Evolutionary conservation across 2,113 vertebrate genomes (phyloP).

Genomic region (crab-eating macaque (Macaca fascicularis)): DNA sequence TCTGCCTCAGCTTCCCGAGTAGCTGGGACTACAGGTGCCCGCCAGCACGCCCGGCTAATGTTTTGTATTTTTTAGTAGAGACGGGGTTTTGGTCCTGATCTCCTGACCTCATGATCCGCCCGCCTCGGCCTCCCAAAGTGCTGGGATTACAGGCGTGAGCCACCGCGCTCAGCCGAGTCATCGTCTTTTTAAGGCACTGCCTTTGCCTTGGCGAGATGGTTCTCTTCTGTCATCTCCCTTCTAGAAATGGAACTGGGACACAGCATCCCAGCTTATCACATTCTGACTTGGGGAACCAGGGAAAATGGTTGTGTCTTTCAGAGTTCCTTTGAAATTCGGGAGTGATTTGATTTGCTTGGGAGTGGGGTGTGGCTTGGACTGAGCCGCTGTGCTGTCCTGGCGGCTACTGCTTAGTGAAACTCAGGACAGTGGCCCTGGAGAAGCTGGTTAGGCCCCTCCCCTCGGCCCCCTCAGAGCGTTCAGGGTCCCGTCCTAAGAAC

Average conservation of each 20-base stretch:
- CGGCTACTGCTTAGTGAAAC: background rate
- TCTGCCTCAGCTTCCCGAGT: too few relatives aligned
- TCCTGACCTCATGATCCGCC: too few relatives aligned
- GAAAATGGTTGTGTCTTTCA: background rate
- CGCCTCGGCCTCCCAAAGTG: too few relatives aligned
- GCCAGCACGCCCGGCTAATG: too few relatives aligned
- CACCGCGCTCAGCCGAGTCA: background rate
- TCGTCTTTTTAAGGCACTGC: constrained; percentile 64
- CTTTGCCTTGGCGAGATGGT: constrained; percentile 59
- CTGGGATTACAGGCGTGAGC: too few relatives aligned
- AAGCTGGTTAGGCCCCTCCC: background rate
- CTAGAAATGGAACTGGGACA: background rate
- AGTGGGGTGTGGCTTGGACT: too few relatives aligned
- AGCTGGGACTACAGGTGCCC: too few relatives aligned
- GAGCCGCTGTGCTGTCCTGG: too few relatives aligned
- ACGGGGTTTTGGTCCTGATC: too few relatives aligned
- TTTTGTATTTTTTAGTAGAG: too few relatives aligned
- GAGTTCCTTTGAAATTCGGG: background rate
- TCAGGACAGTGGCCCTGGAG: background rate
- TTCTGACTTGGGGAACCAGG: background rate
- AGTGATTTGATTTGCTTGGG: background rate
- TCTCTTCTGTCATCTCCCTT: constrained; percentile 54
- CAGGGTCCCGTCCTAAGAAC: background rate
- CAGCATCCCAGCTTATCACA: background rate
- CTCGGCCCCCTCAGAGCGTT: too few relatives aligned